Evolutionary conservation across 2,888 invertebrate genomes (phyloP).

Genomic region (Adelphocoris suturalis): DNA sequence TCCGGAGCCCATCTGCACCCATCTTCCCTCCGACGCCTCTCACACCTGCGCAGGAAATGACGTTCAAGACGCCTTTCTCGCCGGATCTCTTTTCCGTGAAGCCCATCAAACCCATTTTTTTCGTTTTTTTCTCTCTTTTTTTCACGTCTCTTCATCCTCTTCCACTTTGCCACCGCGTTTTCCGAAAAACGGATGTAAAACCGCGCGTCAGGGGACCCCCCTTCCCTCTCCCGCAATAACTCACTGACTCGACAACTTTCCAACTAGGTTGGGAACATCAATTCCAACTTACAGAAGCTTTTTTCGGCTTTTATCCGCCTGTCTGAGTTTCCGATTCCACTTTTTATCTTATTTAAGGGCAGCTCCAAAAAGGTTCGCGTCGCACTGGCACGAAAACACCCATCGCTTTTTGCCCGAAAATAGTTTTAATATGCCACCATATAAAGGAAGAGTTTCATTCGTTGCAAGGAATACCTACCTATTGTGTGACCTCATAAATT

Average conservation of each 20-base stretch:
- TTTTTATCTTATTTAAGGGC: not conserved
- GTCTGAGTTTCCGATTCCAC: conserved; percentile 25
- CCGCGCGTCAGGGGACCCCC: conserved; percentile 1
- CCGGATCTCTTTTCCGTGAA: not conserved
- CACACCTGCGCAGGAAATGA: conserved; percentile 20
- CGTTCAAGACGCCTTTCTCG: not conserved
- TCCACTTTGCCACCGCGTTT: not conserved
- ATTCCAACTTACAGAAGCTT: conserved; percentile 8
- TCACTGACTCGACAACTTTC: conserved; percentile 39
- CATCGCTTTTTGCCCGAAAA: not conserved
- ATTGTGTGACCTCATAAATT: too few relatives aligned
- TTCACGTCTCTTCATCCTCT: not conserved
- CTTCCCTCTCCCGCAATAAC: not conserved
- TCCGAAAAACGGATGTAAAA: not conserved
- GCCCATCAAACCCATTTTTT: conserved; percentile 8
- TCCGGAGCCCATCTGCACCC: not conserved
- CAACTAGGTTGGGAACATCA: conserved; percentile 25
- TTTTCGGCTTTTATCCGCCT: conserved; percentile 37
- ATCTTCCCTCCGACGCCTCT: not conserved
- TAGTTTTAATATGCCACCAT: not conserved
- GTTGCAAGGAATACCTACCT: too few relatives aligned
- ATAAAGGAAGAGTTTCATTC: too few relatives aligned
- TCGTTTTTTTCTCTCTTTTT: not conserved
- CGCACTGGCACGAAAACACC: not conserved
- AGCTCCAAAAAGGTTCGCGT: not conserved